Base-by-base conservation (phyloP, 2,888 invertebrate species). In the Stenotaenia linearis region DNA sequence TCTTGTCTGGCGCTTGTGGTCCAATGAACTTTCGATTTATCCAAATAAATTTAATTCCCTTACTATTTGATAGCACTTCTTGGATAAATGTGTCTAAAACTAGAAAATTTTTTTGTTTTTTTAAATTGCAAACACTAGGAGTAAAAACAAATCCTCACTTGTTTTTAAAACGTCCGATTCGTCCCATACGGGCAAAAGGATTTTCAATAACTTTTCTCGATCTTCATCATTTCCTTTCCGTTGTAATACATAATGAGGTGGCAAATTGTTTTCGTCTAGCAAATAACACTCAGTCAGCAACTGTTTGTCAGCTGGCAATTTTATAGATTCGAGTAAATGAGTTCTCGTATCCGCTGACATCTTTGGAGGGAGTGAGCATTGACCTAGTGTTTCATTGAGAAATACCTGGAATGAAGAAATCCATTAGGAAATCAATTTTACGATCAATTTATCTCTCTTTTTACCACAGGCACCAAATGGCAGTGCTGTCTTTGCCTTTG, bases 271-370 rank as follows among this genome's bases (percentile, higher is more conserved):
- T 82, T 89, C 89, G 85, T 94, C 94, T 77, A 92, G 87, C 80
- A 88, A 89, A 84, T 92, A 92, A 91, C 92, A 86, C 82, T 87
- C 87, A 80, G 85, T 84, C 69, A 87, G 84, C 23, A 86, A 82
- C 35, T 84, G 84, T 80, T 84, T 84, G 78, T 85, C 84, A 25
- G 85, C 90, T 77, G 90, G 89, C 77, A 83, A 83, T 25, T 83
- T 84, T 0, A 91, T 91, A 15, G 90, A 89, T 78, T 91, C 91
- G 83, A 93, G 88, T 6, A 92, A 92, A 81, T 91, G 91, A 84
- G 92, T 91, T 86, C 93, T 94, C 87, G 94, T 93, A 0, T 92
- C 90, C 83, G 91, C 91, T 85, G 93, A 93, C 80, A 94, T 89
- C 5, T 92, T 92, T 83, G 92, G 91, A 0, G 94, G 94, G 80